Conservation (phyloP, 2,888 invertebrate species). For the Lymantria monacha region DNA sequence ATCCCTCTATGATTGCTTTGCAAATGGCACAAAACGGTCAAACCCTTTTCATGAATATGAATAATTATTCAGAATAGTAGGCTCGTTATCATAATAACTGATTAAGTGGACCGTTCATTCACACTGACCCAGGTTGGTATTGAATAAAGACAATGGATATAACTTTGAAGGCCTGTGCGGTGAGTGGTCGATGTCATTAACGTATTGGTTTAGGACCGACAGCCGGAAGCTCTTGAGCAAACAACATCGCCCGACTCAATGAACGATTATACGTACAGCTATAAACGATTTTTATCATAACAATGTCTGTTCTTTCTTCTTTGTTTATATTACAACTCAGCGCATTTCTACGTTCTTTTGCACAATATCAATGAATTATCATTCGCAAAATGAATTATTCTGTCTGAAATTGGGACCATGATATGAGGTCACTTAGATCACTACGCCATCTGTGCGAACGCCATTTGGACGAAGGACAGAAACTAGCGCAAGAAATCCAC, state of each 20-base stretch:
- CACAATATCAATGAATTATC: too few relatives aligned
- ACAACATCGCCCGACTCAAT: slow-evolving; percentile 38
- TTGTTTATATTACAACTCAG: too few relatives aligned
- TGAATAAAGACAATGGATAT: slow-evolving; percentile 45
- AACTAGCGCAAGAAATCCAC: too few relatives aligned
- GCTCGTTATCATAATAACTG: slow-evolving; percentile 32
- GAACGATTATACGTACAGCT: slow-evolving; percentile 34
- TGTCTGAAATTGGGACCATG: too few relatives aligned
- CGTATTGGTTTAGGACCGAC: slow-evolving; percentile 59
- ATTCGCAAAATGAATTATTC: too few relatives aligned
- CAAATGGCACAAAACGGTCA: slow-evolving; percentile 5
- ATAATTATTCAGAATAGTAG: slow-evolving; percentile 24
- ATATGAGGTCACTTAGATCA: too few relatives aligned
- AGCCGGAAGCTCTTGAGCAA: slow-evolving; percentile 54
- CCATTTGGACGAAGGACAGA: too few relatives aligned
- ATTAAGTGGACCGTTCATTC: slow-evolving; percentile 45
- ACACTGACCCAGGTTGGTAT: slow-evolving; percentile 33
- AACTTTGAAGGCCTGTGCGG: slow-evolving; percentile 44
- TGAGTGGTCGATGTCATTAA: slow-evolving; percentile 57
- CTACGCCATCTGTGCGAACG: too few relatives aligned
- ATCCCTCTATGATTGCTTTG: neutral
- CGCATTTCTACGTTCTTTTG: too few relatives aligned
- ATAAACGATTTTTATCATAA: neutral
- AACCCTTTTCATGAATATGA: slow-evolving; percentile 20
- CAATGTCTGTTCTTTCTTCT: neutral